Base-by-base conservation (phyloP, 1,140 invertebrate genomes). In the Trissolcus basalis region DNA sequence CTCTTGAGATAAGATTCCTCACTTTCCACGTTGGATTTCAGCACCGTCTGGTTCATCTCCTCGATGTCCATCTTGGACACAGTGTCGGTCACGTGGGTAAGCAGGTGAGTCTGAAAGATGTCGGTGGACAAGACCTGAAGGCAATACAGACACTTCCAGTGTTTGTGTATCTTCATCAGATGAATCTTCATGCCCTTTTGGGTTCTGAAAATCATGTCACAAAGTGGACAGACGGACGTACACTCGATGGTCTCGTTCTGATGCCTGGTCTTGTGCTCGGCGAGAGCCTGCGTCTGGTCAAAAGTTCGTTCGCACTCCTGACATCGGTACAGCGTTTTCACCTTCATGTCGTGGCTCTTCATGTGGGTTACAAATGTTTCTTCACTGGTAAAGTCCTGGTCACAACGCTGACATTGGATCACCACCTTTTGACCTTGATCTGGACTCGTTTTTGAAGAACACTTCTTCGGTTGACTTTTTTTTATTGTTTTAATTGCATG, bases 71-170 rank as follows among this genome's bases (percentile, higher is more conserved):
- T 11, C 7, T 44, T 33, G 0, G 15, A 12, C 0, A n/a, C 39
- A 0, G 14, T 14, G n/a, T 55, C 19, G 0, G n/a, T 35, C 4
- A 70, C 50, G 13, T 71, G 68, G 1, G 11, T 32, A 2, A 58
- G 39, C 0, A 63, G 4, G 33, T 71, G 68, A 0, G 10, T 9
- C 4, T 33, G 16, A 4, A 45, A 56, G 1, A 44, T 14, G 0
- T 63, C 32, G 7, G 2, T 27, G 0, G 32, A 10, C 1, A 63
- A 16, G 0, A 58, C 6, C 2, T 43, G 0, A 0, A 50, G 7
- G 41, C 67, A 70, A 12, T 61, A 50, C 13, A 36, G 48, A 45
- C 68, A 71, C 7, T 15, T 44, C 58, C 58, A 63, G 0, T 33
- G n/a, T 0, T 58, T 6, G 16, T 63, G 68, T 0, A 45, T 5